These are phyloP conservation scores for Cryptus viduatorius DNA, from an alignment of 2,888 invertebrate genomes.

Conservation along the genomic window DNA sequence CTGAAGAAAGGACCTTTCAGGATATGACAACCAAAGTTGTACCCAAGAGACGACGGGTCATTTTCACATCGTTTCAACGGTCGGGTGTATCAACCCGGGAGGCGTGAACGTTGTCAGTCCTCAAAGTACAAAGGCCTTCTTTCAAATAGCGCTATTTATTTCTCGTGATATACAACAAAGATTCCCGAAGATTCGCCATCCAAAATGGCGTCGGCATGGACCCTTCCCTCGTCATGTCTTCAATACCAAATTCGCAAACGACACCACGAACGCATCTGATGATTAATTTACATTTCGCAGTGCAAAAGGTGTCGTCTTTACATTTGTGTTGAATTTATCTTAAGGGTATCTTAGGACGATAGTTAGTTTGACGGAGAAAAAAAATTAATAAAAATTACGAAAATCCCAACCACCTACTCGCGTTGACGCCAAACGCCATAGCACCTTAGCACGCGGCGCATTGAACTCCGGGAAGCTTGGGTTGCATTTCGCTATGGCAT, in stretches of 20 bases:
- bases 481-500: conserved; percentile 55
- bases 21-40: conserved; percentile 10
- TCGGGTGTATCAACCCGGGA: conserved; percentile 55
- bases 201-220: neutral
- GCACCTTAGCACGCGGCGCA: conserved; percentile 6
- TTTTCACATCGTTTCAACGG: conserved; percentile 63
- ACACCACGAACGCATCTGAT: no score
- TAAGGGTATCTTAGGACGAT: no score
- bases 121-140: conserved; percentile 44
- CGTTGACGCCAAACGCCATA: neutral
- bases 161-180: conserved; percentile 35
- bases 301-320: no score
- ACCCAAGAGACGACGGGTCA: conserved; percentile 48
- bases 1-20: conserved; percentile 58
- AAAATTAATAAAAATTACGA: neutral
- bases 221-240: no score
- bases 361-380: neutral
- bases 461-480: conserved; percentile 7
- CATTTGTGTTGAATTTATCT: no score
- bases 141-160: conserved; percentile 65
- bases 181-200: conserved; percentile 27
- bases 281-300: no score
- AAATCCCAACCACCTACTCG: neutral
- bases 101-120: conserved; percentile 49
- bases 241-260: no score